Evolutionary conservation across 2,113 vertebrate genomes (phyloP).

Genomic region (Ptychochromis oligacanthus): DNA sequence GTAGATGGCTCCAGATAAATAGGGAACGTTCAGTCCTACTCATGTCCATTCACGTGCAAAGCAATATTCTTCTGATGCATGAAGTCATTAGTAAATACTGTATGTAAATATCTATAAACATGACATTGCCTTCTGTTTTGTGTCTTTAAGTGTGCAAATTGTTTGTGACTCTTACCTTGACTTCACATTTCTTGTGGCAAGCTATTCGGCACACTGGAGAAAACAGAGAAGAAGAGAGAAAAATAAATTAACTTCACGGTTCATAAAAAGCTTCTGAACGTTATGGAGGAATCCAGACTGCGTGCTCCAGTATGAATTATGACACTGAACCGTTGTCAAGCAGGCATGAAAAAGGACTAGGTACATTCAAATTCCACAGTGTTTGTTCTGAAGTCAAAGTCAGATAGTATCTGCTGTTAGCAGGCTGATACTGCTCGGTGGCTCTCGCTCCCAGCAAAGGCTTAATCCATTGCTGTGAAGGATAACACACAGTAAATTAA

Average conservation of each 20-base stretch:
- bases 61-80: not conserved
- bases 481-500: not conserved
- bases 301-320: slow-evolving; percentile 21
- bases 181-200: slow-evolving; percentile 94
- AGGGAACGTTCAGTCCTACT: not conserved
- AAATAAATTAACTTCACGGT: slow-evolving; percentile 29
- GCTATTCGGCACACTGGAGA: slow-evolving; percentile 86
- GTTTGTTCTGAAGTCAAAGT: slow-evolving; percentile 67
- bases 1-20: slow-evolving; percentile 36
- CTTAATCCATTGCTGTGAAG: slow-evolving; percentile 6
- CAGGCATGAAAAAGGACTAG: slow-evolving; percentile 36
- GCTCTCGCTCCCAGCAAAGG: slow-evolving; percentile 28
- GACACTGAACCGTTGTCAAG: slow-evolving; percentile 17
- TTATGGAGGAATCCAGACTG: slow-evolving; percentile 7
- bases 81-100: not conserved
- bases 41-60: not conserved
- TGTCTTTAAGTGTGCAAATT: not conserved
- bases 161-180: slow-evolving; percentile 85
- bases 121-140: not conserved
- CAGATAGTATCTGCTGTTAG: slow-evolving; percentile 57
- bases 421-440: slow-evolving; percentile 21
- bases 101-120: not conserved
- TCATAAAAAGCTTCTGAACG: slow-evolving; percentile 38
- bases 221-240: slow-evolving; percentile 23
- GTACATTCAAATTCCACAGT: slow-evolving; percentile 44